Conservation (phyloP, 2,113 vertebrate species). For the Spizaetus ornatus region DNA sequence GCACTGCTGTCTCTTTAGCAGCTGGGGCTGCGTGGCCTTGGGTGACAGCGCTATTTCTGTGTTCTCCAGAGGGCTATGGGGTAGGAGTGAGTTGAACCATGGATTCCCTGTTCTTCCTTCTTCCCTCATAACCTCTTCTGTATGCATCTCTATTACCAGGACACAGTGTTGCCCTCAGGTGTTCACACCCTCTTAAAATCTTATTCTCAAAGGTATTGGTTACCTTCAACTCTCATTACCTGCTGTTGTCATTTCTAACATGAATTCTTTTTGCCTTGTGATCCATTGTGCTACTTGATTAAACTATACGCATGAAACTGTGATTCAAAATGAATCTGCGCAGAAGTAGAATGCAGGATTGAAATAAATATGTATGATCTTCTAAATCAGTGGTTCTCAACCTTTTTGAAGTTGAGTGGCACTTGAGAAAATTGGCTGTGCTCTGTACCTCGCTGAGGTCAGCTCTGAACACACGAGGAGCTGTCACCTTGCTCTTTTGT, state of each 20-base stretch:
- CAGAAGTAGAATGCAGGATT: not conserved
- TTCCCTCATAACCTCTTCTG: not conserved
- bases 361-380: constrained; percentile 56
- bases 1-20: not conserved
- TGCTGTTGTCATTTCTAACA: not conserved
- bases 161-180: not conserved
- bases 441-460: constrained; percentile 39
- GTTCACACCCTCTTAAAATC: not conserved
- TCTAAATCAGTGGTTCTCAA: constrained; percentile 62
- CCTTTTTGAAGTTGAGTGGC: constrained; percentile 52
- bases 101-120: not conserved
- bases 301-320: not conserved
- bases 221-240: not conserved
- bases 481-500: constrained; percentile 24
- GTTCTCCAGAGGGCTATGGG: not conserved
- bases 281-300: not conserved
- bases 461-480: not conserved
- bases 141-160: not conserved
- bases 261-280: not conserved
- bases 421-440: constrained; percentile 57
- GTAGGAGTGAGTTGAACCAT: not conserved
- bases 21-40: not conserved
- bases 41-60: not conserved
- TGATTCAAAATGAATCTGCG: not conserved
- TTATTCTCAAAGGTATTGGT: not conserved